A percentile compares a stretch with the other conserved stretches of the same genome.
These are phyloP conservation scores for Macquaria australasica DNA, from an alignment of 2,113 vertebrate species.

Conservation along the genomic window DNA sequence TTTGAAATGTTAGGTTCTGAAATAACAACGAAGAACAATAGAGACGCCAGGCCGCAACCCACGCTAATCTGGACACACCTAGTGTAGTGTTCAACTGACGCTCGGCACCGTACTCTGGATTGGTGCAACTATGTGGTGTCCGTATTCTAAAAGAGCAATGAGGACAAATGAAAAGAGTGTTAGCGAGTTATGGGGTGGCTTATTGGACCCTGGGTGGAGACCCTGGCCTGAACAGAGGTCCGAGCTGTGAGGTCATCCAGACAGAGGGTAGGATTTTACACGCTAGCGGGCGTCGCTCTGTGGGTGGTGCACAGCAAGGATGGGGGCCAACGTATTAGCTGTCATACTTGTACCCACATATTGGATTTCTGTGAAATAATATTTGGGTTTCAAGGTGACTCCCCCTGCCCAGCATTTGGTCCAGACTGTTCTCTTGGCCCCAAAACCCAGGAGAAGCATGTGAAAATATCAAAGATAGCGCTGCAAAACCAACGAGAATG, in stretches of 20 bases:
- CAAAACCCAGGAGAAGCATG: slow-evolving; percentile 60
- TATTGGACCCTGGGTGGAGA: slow-evolving; percentile 58
- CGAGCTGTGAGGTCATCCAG: slow-evolving; percentile 64
- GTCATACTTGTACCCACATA: slow-evolving; percentile 77
- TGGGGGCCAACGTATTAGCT: slow-evolving; percentile 74
- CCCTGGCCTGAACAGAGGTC: slow-evolving; percentile 48
- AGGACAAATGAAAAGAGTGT: slow-evolving; percentile 54
- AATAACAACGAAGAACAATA: slow-evolving; percentile 77
- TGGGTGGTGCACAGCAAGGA: slow-evolving; percentile 75
- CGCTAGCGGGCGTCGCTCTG: slow-evolving; percentile 51
- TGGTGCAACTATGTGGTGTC: slow-evolving; percentile 46
- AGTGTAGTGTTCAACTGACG: slow-evolving; percentile 47
- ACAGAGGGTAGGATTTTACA: slow-evolving; percentile 62
- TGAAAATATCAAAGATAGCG: slow-evolving; percentile 69
- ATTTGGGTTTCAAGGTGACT: slow-evolving; percentile 76
- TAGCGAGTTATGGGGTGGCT: slow-evolving; percentile 59
- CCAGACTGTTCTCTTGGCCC: slow-evolving; percentile 58
- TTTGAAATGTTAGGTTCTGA: slow-evolving; percentile 55
- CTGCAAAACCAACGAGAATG: slow-evolving; percentile 66
- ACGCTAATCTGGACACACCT: slow-evolving; percentile 69
- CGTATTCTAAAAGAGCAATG: slow-evolving; percentile 12
- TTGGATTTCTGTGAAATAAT: slow-evolving; percentile 81
- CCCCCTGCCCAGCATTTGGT: slow-evolving; percentile 57
- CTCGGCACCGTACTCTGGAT: slow-evolving; percentile 31
- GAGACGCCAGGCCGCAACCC: slow-evolving; percentile 68